phyloP scores from a whole-genome alignment of 2,888 invertebrate species.

The Drosophila borborema region DNA sequence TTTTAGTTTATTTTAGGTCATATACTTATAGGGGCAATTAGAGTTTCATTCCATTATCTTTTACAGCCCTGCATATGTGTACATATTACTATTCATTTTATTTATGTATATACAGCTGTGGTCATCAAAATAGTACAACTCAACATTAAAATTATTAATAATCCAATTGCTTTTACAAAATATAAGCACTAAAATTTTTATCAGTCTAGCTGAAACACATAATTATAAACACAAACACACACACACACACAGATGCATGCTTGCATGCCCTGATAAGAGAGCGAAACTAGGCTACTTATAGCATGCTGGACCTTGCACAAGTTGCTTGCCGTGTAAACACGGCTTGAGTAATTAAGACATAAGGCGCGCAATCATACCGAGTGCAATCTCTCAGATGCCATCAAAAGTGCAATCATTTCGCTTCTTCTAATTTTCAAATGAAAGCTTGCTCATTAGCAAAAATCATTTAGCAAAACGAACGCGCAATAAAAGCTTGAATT shows the following conservation, averaged over 20 bases:
- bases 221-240: background rate
- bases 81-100: background rate
- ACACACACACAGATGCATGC: background rate
- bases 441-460: constrained; percentile 3
- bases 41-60: background rate
- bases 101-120: background rate
- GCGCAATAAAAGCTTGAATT: background rate
- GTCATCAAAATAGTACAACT: too few species aligned
- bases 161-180: too few species aligned
- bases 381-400: background rate
- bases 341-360: constrained; percentile 15
- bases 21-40: too few species aligned
- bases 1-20: background rate
- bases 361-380: constrained; percentile 8
- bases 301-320: constrained; percentile 24
- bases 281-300: constrained; percentile 19
- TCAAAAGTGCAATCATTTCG: background rate
- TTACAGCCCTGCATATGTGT: background rate
- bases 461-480: constrained; percentile 1
- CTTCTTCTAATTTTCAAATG: constrained; percentile 6
- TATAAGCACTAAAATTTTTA: too few species aligned
- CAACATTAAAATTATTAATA: too few species aligned
- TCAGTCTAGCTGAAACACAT: background rate
- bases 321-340: constrained; percentile 15
- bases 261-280: constrained; percentile 26